These are phyloP conservation scores for Leptopilina drosophilae DNA, from an alignment of 2,888 invertebrate species.

Conservation along the genomic window DNA sequence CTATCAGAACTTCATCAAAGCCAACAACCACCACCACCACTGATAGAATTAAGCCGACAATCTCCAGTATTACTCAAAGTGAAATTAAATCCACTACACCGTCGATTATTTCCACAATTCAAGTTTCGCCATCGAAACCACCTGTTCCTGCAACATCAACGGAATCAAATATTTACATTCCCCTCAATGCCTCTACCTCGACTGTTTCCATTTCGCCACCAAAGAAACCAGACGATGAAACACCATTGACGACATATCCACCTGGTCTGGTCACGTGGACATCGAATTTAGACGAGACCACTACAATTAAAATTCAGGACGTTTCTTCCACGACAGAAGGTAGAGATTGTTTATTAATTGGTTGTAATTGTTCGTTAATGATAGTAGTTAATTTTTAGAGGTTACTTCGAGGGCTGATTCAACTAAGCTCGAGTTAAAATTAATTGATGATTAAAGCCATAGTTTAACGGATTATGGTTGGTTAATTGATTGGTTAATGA, in stretches of 20 bases:
- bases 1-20: constrained; percentile 51
- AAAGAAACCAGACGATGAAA: constrained; percentile 56
- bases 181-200: constrained; percentile 55
- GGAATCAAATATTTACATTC: constrained; percentile 33
- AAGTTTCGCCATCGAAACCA: constrained; percentile 8
- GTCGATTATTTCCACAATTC: constrained; percentile 48
- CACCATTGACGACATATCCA: constrained; percentile 66
- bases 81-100: constrained; percentile 46
- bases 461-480: no score
- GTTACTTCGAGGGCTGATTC: no score
- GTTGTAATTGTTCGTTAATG: no score
- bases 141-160: constrained; percentile 3
- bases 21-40: constrained; percentile 51
- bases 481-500: no score
- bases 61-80: constrained; percentile 48
- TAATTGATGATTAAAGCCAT: no score
- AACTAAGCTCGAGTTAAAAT: no score
- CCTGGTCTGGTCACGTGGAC: constrained; percentile 79
- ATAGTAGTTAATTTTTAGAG: no score
- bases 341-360: constrained; percentile 19
- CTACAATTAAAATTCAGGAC: constrained; percentile 65
- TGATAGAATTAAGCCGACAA: constrained; percentile 51
- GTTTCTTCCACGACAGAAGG: constrained; percentile 57
- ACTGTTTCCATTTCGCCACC: constrained; percentile 55
- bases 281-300: constrained; percentile 74